Evolutionary conservation across 1,140 invertebrate species (phyloP), one percentile per base, ranked within the genome.

Genomic region (Pachypeltis micranthus): DNA sequence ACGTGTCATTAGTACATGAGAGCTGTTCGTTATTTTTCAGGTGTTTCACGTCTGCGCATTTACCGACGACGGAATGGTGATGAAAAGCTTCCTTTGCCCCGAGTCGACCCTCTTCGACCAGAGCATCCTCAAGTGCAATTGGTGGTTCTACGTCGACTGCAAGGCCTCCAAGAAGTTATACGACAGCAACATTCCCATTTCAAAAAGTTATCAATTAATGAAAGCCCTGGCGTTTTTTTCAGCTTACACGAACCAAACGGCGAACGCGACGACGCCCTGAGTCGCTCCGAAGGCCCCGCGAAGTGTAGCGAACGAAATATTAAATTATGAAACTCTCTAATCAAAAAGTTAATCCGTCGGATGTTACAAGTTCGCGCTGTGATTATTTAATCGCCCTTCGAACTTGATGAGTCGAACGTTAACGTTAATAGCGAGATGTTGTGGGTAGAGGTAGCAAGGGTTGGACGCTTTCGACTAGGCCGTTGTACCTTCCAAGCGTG

Each of bases 71-170:
- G 90, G 90, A 1, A 75, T 91, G 44, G 87, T 91, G 25, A 89
- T 90, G 81, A 92, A 92, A 69, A 91, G 88, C 34, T 93, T 92
- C 73, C 75, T 91, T 14, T 93, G 90, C 71, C 90, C 90, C 0
- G 88, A 91, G 73, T 90, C 86, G 19, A 93, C 90, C 0, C 78
- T 91, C 16, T 93, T 92, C 72, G 90, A 93, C 71, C 87, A 91
- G 72, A 88, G 88, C 2, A 90, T 93, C 59, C 77, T 93, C 0
- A 90, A 91, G 71, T 93, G 90, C 74, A 92, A 93, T 71, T 92
- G 89, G 88, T 91, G 88, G 87, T 90, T 91, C 75, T 91, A 90
- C 74, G 88, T 91, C 0, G 89, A 92, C 70, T 93, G 90, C 73
- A 87, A 88, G 74, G 80, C 81, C 29, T 89, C 88, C 0, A 83